Evolutionary conservation across 2,888 invertebrate species (phyloP).

Genomic region (Metallyticus violacea): DNA sequence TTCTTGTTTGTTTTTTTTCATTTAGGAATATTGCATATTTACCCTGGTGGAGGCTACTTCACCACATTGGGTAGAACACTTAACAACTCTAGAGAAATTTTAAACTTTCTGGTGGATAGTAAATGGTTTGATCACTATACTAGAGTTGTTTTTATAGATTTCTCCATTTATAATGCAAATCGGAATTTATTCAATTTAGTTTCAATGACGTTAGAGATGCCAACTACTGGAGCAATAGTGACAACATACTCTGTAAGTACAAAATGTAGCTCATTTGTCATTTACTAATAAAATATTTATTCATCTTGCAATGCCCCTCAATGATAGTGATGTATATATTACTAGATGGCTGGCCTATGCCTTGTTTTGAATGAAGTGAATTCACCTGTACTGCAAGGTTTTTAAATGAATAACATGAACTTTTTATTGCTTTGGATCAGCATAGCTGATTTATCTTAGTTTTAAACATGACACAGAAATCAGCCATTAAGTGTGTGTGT

Average conservation of each 20-base stretch:
- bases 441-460: too few relatives aligned
- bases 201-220: conserved; percentile 15
- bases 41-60: conserved; percentile 27
- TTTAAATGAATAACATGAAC: too few relatives aligned
- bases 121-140: conserved; percentile 24
- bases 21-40: conserved; percentile 13
- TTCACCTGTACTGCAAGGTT: too few relatives aligned
- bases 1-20: background rate
- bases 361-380: too few relatives aligned
- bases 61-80: conserved; percentile 24
- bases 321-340: too few relatives aligned
- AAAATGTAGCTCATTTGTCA: background rate
- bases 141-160: conserved; percentile 19
- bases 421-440: too few relatives aligned
- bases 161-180: conserved; percentile 24
- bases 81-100: conserved; percentile 18
- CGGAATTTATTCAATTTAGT: conserved; percentile 28
- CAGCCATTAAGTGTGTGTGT: too few relatives aligned
- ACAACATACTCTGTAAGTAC: background rate
- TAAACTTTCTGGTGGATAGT: conserved; percentile 18
- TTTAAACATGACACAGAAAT: too few relatives aligned
- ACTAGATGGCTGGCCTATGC: too few relatives aligned
- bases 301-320: too few relatives aligned
- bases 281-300: too few relatives aligned
- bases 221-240: background rate